Evolutionary conservation across 2,113 vertebrate genomes (phyloP), one percentile per base, ranked within the genome.

Genomic region (Labeo rohita): DNA sequence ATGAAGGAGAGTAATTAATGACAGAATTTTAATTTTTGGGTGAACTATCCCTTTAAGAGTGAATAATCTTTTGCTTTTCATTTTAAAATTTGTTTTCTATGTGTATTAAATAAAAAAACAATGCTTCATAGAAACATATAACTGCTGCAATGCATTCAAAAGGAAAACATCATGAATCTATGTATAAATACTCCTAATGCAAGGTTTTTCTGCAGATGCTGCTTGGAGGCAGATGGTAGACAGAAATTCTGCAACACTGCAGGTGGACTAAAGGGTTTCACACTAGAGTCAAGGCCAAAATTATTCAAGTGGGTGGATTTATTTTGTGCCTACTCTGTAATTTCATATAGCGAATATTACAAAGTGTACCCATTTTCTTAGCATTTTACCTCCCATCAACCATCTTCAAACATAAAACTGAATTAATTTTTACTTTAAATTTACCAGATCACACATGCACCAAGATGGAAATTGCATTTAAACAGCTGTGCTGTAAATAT

Each of bases 191-290:
- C 12, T 10, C 18, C n/a, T 49, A 49, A 74, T 49, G 45, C 45
- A 49, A 21, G 45, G 72, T 12, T 75, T 75, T 75, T 49, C 45
- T 49, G 72, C 72, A 75, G 72, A 49, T 75, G 45, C 73, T 50
- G 11, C 45, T 50, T 21, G 72, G 10, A 50, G 15, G n/a, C 73
- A 75, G 73, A 75, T 75, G 73, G 45, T 74, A 13, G 45, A 49
- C 11, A 49, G 45, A 49, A 75, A 75, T 49, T 49, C 43, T 49
- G 72, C 45, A 74, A 74, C 43, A 74, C 45, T 23, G 72, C 21
- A 23, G 18, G 70, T 74, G 70, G 43, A 74, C 45, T 49, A 74
- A 47, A 21, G 11, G 45, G 45, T 50, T 75, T 50, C n/a, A 50
- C 73, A 50, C 11, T 45, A 75, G n/a, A 75, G 73, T 28, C 43